Evolutionary conservation across 1,140 invertebrate genomes (phyloP), one percentile per base, ranked within the genome.

Genomic region (Diabrotica undecimpunctata): DNA sequence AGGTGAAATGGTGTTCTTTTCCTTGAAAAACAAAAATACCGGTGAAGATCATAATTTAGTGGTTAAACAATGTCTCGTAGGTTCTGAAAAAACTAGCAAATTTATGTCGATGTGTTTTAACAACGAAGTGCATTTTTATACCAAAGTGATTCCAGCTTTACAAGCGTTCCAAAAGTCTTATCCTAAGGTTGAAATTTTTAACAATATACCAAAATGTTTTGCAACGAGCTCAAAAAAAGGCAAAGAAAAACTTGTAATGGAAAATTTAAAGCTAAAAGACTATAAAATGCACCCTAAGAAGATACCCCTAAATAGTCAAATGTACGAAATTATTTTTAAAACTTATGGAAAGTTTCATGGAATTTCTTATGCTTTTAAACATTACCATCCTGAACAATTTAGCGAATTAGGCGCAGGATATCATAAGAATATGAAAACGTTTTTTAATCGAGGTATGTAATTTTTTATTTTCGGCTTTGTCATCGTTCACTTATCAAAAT

Each of bases 221-320:
- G 36, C 71, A 12, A 72, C 67, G 3, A 66, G 66, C 7, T 59
- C 25, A n/a, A 77, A 81, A 62, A 72, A 74, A 38, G 70, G 71
- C 4, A 68, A 80, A 54, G 81, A 84, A 74, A 76, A 80, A 55
- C 77, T 84, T 6, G 72, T 84, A 36, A 68, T 86, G 52, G 66
- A 68, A 62, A 68, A 72, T 56, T 37, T 72, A n/a, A 64, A 60
- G 14, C 25, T 54, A 10, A 37, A 62, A 38, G 54, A 54, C 13
- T 72, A 52, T 41, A 14, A 35, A 9, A 12, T 70, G 35, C 36
- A 54, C 11, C 63, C 66, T 46, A 67, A 62, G 46, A 63, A 37
- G 10, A 54, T 62, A 14, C 52, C 53, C 36, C 11, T 72, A 4
- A 46, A 65, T 38, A 55, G 62, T 51, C 11, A 63, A 0, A 62